phyloP scores from a whole-genome alignment of 2,888 invertebrate species.

The Eugnorisma glareosa region DNA sequence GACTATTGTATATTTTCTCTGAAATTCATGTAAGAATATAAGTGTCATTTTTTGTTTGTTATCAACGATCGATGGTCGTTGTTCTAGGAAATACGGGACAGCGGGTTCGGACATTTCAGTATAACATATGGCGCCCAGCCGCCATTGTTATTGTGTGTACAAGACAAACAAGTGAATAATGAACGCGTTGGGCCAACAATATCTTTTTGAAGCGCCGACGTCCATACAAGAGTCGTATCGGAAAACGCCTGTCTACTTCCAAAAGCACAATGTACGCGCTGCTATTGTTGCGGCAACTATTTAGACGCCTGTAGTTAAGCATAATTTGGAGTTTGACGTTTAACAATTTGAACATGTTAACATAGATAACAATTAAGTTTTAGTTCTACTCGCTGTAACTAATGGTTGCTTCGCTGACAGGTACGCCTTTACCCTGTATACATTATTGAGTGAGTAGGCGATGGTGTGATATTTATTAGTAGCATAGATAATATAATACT shows the following conservation, averaged over 20 bases:
- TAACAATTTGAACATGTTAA: constrained; percentile 45
- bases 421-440: not conserved
- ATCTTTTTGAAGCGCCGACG: constrained; percentile 54
- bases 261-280: constrained; percentile 44
- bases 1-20: constrained; percentile 24
- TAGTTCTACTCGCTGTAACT: constrained; percentile 31
- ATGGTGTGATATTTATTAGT: constrained; percentile 16
- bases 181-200: constrained; percentile 54
- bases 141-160: constrained; percentile 53
- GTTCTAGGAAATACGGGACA: constrained; percentile 56
- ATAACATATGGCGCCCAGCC: constrained; percentile 56
- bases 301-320: constrained; percentile 34
- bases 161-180: constrained; percentile 67
- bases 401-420: constrained; percentile 44
- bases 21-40: constrained; percentile 37
- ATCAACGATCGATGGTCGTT: constrained; percentile 55
- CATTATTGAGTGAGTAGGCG: constrained; percentile 10
- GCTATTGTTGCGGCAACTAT: constrained; percentile 46
- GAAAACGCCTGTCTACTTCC: constrained; percentile 58
- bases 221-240: constrained; percentile 41
- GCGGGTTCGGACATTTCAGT: constrained; percentile 52
- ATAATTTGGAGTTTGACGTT: constrained; percentile 44
- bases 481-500: too few species aligned
- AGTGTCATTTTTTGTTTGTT: constrained; percentile 45
- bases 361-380: constrained; percentile 48